Evolutionary conservation across 35 echinoderm and acorn worm species (phyloP).

Genomic region (Holothuria glaberrima): DNA sequence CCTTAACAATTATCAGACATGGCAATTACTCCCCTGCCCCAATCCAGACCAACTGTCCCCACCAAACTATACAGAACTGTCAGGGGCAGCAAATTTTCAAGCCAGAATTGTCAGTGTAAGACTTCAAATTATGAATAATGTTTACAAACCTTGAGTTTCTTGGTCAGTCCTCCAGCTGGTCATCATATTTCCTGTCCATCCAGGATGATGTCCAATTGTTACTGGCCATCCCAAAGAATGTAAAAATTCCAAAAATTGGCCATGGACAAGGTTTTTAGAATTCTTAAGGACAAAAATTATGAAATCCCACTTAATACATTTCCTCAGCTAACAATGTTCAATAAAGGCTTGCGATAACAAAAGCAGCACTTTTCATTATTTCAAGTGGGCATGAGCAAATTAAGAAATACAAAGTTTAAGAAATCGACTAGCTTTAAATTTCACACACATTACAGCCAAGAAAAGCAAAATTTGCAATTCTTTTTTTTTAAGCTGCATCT

Average conservation of each 20-base stretch:
- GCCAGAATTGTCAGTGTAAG: too few species aligned
- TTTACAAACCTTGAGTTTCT: conserved; percentile 29
- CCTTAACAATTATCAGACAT: too few species aligned
- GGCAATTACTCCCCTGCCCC: too few species aligned
- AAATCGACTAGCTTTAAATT: too few species aligned
- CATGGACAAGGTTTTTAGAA: conserved; percentile 66
- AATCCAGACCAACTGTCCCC: too few species aligned
- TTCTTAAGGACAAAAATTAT: conserved; percentile 46
- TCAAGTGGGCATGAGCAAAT: background rate
- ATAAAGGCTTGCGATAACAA: background rate
- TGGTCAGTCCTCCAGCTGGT: conserved; percentile 91
- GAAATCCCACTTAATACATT: background rate
- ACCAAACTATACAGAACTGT: too few species aligned
- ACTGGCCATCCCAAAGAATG: conserved; percentile 96
- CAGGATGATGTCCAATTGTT: conserved; percentile 82
- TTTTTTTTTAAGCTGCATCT: too few species aligned
- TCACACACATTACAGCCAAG: too few species aligned
- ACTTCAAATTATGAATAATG: too few species aligned
- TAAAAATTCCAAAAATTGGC: conserved; percentile 91
- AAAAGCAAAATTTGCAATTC: too few species aligned
- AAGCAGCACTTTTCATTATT: background rate
- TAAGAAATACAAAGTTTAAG: too few species aligned
- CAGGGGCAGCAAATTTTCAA: too few species aligned
- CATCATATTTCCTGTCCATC: conserved; percentile 92
- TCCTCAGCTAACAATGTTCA: background rate